Evolutionary conservation across 2,113 vertebrate genomes (phyloP).

Genomic region (Chiloscyllium plagiosum): DNA sequence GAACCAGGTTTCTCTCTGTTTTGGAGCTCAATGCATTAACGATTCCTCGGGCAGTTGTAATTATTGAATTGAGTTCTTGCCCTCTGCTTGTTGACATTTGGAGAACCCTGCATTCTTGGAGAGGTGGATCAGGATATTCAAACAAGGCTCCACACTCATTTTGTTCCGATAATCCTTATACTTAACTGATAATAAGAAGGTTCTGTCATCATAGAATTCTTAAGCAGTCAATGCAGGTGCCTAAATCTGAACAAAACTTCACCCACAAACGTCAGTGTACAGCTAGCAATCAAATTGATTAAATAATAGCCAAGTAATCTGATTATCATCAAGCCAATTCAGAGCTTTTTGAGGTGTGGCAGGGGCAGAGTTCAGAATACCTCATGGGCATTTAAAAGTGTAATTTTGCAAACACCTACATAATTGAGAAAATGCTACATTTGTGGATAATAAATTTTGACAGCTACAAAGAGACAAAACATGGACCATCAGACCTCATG

Average conservation of each 20-base stretch:
- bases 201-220: background rate
- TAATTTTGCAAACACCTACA: background rate
- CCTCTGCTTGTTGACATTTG: background rate
- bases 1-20: background rate
- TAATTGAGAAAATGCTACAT: background rate
- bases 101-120: background rate
- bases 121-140: background rate
- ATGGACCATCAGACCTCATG: background rate
- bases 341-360: background rate
- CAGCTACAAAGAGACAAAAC: background rate
- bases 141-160: background rate
- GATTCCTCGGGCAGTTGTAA: background rate
- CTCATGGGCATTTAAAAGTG: background rate
- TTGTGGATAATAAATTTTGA: background rate
- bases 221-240: background rate
- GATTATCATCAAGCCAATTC: background rate
- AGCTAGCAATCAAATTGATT: background rate
- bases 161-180: background rate
- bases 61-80: background rate
- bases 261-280: background rate
- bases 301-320: background rate
- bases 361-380: background rate
- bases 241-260: background rate
- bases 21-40: background rate
- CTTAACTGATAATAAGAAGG: conserved; percentile 11